Conservation (phyloP, 2,888 invertebrate species). For the Acronicta aceris region DNA sequence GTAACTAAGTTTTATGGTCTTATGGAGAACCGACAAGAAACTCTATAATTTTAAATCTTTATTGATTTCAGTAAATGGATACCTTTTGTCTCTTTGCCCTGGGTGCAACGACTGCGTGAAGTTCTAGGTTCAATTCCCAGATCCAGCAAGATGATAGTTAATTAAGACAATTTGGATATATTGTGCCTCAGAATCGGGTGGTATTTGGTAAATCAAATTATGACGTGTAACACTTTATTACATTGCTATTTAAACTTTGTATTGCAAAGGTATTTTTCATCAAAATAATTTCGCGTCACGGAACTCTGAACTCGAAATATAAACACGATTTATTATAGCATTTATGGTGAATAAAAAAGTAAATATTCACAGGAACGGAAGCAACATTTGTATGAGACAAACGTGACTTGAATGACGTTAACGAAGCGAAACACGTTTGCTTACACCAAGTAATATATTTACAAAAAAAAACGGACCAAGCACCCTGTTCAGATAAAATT, state of each 20-base stretch:
- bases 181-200: too few relatives aligned
- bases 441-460: constrained; percentile 52
- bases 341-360: constrained; percentile 54
- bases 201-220: too few relatives aligned
- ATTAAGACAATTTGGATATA: too few relatives aligned
- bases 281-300: constrained; percentile 10
- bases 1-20: too few relatives aligned
- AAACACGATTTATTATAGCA: constrained; percentile 52
- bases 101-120: too few relatives aligned
- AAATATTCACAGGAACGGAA: constrained; percentile 50
- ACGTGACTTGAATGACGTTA: constrained; percentile 61
- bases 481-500: constrained; percentile 18
- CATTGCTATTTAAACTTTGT: neutral
- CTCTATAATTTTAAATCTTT: too few relatives aligned
- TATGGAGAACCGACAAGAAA: too few relatives aligned
- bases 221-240: too few relatives aligned
- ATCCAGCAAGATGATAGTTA: too few relatives aligned
- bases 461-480: constrained; percentile 43
- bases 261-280: neutral
- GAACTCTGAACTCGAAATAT: constrained; percentile 28
- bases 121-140: too few relatives aligned
- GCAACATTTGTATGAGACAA: constrained; percentile 59
- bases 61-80: too few relatives aligned
- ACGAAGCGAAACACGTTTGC: constrained; percentile 54
- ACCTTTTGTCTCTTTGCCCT: too few relatives aligned